Conservation (phyloP, 1,140 invertebrate species). For the Philaenus spumarius region DNA sequence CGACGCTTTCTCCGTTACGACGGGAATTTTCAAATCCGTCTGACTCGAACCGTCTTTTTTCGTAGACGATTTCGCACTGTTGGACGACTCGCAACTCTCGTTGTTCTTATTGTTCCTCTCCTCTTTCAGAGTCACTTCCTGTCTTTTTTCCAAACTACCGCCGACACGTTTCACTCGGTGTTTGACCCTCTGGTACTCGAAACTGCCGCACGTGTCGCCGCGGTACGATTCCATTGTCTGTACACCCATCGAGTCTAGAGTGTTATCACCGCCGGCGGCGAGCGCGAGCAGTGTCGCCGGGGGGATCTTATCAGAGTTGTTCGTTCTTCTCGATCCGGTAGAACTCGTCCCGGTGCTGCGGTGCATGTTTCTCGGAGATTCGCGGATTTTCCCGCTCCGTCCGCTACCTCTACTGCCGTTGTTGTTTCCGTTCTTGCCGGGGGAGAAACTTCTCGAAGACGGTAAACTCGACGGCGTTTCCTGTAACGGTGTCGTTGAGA, state of each 20-base stretch:
- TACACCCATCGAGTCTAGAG: conserved; percentile 38
- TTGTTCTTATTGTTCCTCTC: conserved; percentile 28
- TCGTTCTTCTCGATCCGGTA: conserved; percentile 11
- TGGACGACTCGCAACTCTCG: conserved; percentile 41
- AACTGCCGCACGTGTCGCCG: conserved; percentile 55
- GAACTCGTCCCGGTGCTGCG: conserved; percentile 10
- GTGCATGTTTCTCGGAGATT: conserved; percentile 5
- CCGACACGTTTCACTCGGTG: conserved; percentile 5
- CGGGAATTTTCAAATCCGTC: conserved; percentile 43
- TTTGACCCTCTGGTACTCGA: conserved; percentile 43
- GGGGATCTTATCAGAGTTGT: conserved; percentile 39
- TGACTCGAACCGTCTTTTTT: conserved; percentile 55
- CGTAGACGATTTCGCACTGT: conserved; percentile 33
- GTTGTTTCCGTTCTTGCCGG: conserved; percentile 24
- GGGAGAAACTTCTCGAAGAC: conserved; percentile 29
- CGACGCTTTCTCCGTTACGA: neutral
- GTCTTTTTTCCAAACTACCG: conserved; percentile 19
- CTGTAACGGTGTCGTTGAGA: neutral
- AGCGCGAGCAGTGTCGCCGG: conserved; percentile 41
- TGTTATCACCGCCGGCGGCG: conserved; percentile 30
- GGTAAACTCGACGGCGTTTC: conserved; percentile 16
- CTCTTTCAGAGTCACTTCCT: conserved; percentile 43
- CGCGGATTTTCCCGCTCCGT: conserved; percentile 13
- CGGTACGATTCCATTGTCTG: conserved; percentile 33
- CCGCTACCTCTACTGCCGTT: conserved; percentile 23